A percentile compares a stretch with the other conserved stretches of the same genome.
These are phyloP conservation scores for Pseudomyrmex gracilis DNA, from an alignment of 1,140 invertebrate genomes.

Conservation along the genomic window DNA sequence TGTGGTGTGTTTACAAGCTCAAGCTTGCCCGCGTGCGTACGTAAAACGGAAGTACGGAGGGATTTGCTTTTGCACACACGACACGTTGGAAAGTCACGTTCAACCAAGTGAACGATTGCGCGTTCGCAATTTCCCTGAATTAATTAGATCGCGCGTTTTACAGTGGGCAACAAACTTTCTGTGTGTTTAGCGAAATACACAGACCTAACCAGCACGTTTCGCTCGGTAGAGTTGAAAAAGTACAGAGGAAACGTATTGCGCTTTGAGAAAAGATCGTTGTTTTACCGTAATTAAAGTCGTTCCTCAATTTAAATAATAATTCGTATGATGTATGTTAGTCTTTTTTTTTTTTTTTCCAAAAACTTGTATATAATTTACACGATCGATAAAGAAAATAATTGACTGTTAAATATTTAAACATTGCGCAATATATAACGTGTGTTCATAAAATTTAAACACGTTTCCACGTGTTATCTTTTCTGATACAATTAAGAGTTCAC, in stretches of 20 bases:
- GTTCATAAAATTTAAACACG: not conserved
- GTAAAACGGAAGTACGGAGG: slow-evolving; percentile 63
- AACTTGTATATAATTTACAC: not conserved
- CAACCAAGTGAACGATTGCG: slow-evolving; percentile 35
- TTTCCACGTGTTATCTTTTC: no score
- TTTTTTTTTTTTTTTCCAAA: not conserved
- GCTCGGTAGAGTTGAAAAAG: slow-evolving; percentile 1
- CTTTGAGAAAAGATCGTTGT: slow-evolving; percentile 30
- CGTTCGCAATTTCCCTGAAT: slow-evolving; percentile 46
- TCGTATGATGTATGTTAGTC: not conserved
- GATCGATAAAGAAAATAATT: not conserved
- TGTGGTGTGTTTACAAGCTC: slow-evolving; percentile 68
- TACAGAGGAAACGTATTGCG: not conserved
- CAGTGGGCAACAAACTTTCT: slow-evolving; percentile 12
- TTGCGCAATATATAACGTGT: not conserved
- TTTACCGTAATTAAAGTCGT: not conserved
- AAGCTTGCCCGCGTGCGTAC: slow-evolving; percentile 21
- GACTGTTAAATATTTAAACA: not conserved
- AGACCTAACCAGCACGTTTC: not conserved
- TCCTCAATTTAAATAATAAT: slow-evolving; percentile 23
- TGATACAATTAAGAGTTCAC: no score
- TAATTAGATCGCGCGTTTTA: slow-evolving; percentile 37
- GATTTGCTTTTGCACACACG: slow-evolving; percentile 47
- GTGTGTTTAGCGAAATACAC: not conserved
- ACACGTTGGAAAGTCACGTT: slow-evolving; percentile 48